Evolutionary conservation across 2,888 invertebrate genomes (phyloP), one percentile per base, ranked within the genome.

Genomic region (Flabesymbios commensalis): DNA sequence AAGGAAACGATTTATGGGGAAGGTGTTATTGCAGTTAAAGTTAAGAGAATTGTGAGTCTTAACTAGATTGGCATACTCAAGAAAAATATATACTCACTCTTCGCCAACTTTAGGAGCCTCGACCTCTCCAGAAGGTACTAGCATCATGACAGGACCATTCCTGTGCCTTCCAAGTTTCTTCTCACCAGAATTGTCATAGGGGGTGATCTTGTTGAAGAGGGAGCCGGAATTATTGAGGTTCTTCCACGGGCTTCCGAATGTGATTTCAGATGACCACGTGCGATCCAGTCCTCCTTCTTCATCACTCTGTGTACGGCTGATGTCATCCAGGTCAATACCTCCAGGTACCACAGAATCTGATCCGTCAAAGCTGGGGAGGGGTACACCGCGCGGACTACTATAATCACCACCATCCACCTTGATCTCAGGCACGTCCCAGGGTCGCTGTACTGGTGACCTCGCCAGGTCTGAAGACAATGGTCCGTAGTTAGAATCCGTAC

Each of bases 171-270:
- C 68, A 7, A 67, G 57, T 48, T 64, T 64, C 45, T 68, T 68
- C 31, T 69, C 57, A 4, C 69, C 69, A 28, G 51, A 65, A 54
- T 69, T 68, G 32, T 69, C 69, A 33, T 69, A 69, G 26, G 69
- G 60, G 14, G 68, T 63, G 14, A 68, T 68, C 19, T 10, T 32
- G 33, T 17, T 7, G 53, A 53, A 53, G 24, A 49, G 31, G 49
- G 29, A 7, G 10, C 39, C 39, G 39, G 10, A 14, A n/a, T 10
- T 10, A 10, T 10, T 36, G 39, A n/a, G 10, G 39, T n/a, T n/a
- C 45, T 51, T 42, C 49, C 49, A 49, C 39, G 41, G 7, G 10
- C 49, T 7, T 31, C 29, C 49, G 28, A 24, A 55, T 5, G 7
- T 28, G 43, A 43, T 28, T 17, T 55, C 56, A 4, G 56, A 19